Evolutionary conservation across 2,113 vertebrate genomes (phyloP), one percentile per base, ranked within the genome.

Genomic region (Perca flavescens): DNA sequence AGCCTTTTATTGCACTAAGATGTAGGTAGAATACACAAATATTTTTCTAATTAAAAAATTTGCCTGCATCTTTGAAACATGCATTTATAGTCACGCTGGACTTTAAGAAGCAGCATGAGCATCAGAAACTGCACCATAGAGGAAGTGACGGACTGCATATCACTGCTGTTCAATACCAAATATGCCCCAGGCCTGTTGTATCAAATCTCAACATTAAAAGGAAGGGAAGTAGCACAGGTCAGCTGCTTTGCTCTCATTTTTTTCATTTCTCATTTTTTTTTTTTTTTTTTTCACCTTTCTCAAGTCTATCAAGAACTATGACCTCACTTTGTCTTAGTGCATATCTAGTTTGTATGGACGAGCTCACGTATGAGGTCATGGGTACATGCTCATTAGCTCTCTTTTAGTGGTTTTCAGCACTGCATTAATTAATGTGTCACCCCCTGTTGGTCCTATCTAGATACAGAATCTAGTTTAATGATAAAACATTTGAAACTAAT

Each of bases 131-230:
- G 19, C 43, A 9, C 64, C 65, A 14, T 54, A 74, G 47, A 83
- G 61, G 58, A 77, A 71, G 81, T 47, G 72, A 54, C 72, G 69
- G 78, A 74, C 63, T 69, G 68, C 62, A 73, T 65, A 10, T 83
- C 63, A 17, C 84, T 85, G 86, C 73, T 66, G 80, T 74, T 73
- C n/a, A 16, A 83, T 64, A 80, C 82, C 82, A 90, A 83, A 89
- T 60, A 61, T 31, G 12, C 67, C 69, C 49, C 76, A 28, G 64
- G 31, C 66, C 67, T 70, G 77, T 86, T 72, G 63, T 83, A 62
- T 78, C 84, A 52, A 74, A 49, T 83, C 25, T 56, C 56, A 43
- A 53, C 69, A 46, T 47, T 82, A 25, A 58, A 62, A 21, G 50
- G 63, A 67, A 78, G 81, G 73, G 70, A 69, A 70, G 75, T 5